Conservation (phyloP, 92 coral and sea anemone genomes). For the Diadumene lineata region DNA sequence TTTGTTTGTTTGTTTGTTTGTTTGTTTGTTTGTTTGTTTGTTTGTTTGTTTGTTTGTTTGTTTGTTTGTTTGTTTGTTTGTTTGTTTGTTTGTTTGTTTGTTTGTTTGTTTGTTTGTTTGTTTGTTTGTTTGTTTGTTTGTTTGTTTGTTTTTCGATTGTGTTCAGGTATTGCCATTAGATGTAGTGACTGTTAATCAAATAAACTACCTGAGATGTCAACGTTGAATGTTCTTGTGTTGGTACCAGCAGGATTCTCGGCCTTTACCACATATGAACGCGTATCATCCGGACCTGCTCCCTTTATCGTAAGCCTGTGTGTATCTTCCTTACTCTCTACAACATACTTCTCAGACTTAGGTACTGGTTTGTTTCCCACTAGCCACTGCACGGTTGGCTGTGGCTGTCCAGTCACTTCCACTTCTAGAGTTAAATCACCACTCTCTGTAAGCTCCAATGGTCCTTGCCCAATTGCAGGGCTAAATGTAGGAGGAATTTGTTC, state of each 20-base stretch:
- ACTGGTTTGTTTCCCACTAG: slow-evolving; percentile 57
- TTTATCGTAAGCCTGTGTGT: slow-evolving; percentile 46
- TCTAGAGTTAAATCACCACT: slow-evolving; percentile 70
- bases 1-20: too few relatives aligned
- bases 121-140: too few relatives aligned
- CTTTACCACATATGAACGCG: slow-evolving; percentile 62
- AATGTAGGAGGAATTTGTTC: slow-evolving; percentile 69
- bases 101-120: too few relatives aligned
- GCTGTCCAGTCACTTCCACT: slow-evolving; percentile 65
- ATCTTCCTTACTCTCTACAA: slow-evolving; percentile 36
- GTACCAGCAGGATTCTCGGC: slow-evolving; percentile 75
- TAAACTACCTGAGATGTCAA: slow-evolving; percentile 59
- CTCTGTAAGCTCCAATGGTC: slow-evolving; percentile 64
- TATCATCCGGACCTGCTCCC: slow-evolving; percentile 66
- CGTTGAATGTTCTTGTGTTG: slow-evolving; percentile 74
- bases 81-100: too few relatives aligned
- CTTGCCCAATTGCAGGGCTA: slow-evolving; percentile 33
- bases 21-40: too few relatives aligned
- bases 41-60: too few relatives aligned
- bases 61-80: too few relatives aligned
- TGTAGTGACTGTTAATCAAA: background rate
- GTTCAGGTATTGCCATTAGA: too few relatives aligned
- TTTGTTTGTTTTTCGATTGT: too few relatives aligned
- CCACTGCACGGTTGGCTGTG: slow-evolving; percentile 71
- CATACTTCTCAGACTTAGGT: slow-evolving; percentile 24